Evolutionary conservation across 2,797 vertebrate genomes (phyloP).

Genomic region (Halcyon chelicuti): DNA sequence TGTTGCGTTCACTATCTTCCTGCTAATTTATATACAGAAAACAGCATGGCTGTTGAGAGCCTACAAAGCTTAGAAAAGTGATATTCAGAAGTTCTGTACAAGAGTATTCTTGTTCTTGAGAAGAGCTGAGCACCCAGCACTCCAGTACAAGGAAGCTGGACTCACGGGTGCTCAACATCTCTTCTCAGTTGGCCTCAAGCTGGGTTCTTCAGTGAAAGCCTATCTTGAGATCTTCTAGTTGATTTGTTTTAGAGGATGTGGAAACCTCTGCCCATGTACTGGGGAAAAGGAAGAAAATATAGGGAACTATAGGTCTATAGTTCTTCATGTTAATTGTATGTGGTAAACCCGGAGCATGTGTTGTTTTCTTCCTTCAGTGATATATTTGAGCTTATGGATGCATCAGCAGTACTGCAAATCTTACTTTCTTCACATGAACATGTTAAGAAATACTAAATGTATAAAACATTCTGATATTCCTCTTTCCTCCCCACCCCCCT

Average conservation of each 20-base stretch:
- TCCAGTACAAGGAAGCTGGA: neutral
- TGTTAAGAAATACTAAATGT: neutral
- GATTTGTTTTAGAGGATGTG: neutral
- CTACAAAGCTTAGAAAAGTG: neutral
- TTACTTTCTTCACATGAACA: neutral
- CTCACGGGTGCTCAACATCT: neutral
- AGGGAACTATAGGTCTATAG: rapidly evolving
- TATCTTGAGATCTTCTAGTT: neutral
- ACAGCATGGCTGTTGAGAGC: neutral
- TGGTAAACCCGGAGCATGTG: neutral
- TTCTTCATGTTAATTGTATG: neutral
- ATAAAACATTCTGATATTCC: neutral
- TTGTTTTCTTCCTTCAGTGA: neutral
- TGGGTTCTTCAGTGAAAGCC: neutral
- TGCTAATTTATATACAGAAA: constrained; percentile 14
- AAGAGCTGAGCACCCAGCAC: neutral
- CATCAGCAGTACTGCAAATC: neutral
- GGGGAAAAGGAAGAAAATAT: neutral
- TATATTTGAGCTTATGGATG: neutral
- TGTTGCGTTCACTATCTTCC: neutral
- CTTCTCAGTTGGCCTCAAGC: neutral
- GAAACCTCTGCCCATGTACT: neutral
- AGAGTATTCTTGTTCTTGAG: neutral
- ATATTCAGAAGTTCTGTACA: neutral
- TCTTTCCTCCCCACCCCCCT: neutral